Evolutionary conservation across 2,888 invertebrate species (phyloP).

Genomic region (Laspeyria flexula): DNA sequence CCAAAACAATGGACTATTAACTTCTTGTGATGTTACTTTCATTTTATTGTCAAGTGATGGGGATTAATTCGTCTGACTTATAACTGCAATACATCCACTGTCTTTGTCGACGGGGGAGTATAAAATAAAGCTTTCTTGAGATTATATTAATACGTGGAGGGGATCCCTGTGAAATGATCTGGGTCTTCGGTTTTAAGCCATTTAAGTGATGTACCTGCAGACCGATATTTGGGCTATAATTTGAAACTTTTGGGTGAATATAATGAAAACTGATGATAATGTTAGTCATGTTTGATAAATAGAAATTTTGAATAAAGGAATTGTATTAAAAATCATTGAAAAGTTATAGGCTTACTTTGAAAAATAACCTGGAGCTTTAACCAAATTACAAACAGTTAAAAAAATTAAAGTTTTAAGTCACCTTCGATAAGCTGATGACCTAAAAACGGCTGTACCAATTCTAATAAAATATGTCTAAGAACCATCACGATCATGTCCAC

Average conservation of each 20-base stretch:
- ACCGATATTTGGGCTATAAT: slow-evolving; percentile 49
- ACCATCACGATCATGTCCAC: too few species aligned
- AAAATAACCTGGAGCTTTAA: too few species aligned
- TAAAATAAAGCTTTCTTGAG: slow-evolving; percentile 82
- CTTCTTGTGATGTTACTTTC: slow-evolving; percentile 81
- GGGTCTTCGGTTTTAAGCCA: slow-evolving; percentile 73
- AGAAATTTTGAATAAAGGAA: too few species aligned
- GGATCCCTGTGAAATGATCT: slow-evolving; percentile 71
- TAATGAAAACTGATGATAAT: too few species aligned
- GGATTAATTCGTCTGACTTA: slow-evolving; percentile 85
- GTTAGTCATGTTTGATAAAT: too few species aligned
- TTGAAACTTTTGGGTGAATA: slow-evolving; percentile 34
- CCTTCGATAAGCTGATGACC: too few species aligned
- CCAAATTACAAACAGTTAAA: too few species aligned
- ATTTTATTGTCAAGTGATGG: slow-evolving; percentile 84
- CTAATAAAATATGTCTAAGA: too few species aligned
- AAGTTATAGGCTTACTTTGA: too few species aligned
- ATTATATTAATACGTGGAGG: slow-evolving; percentile 82
- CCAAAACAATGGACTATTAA: slow-evolving; percentile 77
- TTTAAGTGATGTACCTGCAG: slow-evolving; percentile 66
- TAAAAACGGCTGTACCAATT: too few species aligned
- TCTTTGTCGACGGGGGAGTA: slow-evolving; percentile 70
- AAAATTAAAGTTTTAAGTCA: too few species aligned
- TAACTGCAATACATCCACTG: slow-evolving; percentile 84
- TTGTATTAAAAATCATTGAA: too few species aligned